Percentiles rank a stretch among this genome's conserved stretches.
Evolutionary conservation across 2,797 vertebrate species (phyloP).

Genomic region (Muraenolepis orangiensis): DNA sequence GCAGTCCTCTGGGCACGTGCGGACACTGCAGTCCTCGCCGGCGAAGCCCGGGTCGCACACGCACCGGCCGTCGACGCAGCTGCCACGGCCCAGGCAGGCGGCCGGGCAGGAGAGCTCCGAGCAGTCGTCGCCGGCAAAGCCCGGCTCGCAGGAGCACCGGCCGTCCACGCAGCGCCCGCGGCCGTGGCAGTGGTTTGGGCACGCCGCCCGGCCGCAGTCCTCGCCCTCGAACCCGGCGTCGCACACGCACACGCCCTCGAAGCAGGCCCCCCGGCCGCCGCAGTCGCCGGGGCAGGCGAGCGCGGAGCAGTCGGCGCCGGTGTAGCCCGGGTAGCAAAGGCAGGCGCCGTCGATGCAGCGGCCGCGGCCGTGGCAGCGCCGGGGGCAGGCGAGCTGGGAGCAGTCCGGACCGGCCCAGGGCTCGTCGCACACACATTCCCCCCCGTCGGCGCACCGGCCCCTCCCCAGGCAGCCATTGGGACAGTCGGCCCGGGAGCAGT

Average conservation of each 20-base stretch:
- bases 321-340: constrained; percentile 81
- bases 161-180: constrained; percentile 81
- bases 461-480: constrained; percentile 80
- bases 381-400: constrained; percentile 84
- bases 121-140: constrained; percentile 80
- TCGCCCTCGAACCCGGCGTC: constrained; percentile 76
- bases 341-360: constrained; percentile 89
- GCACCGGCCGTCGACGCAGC: constrained; percentile 79
- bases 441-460: constrained; percentile 80
- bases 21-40: constrained; percentile 77
- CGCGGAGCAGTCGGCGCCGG: constrained; percentile 79
- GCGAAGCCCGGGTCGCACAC: constrained; percentile 78
- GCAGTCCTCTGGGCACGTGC: constrained; percentile 79
- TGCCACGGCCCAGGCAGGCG: constrained; percentile 72
- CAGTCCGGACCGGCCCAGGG: constrained; percentile 88
- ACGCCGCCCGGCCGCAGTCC: constrained; percentile 80
- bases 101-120: constrained; percentile 75
- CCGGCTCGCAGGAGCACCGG: constrained; percentile 79
- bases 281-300: constrained; percentile 84
- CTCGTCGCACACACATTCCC: constrained; percentile 79
- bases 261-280: constrained; percentile 76
- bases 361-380: constrained; percentile 86
- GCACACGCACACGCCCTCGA: constrained; percentile 80
- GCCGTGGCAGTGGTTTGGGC: constrained; percentile 75
- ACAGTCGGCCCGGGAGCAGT: constrained; percentile 81